Conservation (phyloP, 2,797 vertebrate genomes). For the Myotis daubentonii region DNA sequence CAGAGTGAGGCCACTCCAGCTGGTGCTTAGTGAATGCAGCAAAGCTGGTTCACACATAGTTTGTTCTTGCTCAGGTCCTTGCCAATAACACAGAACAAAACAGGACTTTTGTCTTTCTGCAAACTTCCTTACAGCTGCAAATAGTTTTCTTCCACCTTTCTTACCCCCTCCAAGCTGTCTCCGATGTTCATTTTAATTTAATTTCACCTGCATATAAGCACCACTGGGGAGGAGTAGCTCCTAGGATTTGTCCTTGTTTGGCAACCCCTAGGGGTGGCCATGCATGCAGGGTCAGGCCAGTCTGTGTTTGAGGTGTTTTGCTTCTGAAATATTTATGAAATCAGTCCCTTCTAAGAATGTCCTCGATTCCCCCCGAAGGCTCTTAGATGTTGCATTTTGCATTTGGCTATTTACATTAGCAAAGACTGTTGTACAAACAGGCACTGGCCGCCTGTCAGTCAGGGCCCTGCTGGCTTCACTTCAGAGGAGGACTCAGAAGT, state of each 20-base stretch:
- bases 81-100: neutral
- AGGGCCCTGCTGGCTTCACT: conserved; percentile 66
- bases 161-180: neutral
- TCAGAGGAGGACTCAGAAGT: conserved; percentile 66
- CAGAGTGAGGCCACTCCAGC: neutral
- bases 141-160: neutral
- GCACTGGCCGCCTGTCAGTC: conserved; percentile 30
- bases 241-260: neutral
- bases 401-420: conserved; percentile 72
- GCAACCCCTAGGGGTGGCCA: neutral
- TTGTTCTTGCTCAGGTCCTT: neutral
- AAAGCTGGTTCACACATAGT: fast-evolving
- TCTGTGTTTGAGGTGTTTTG: neutral
- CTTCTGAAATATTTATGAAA: conserved; percentile 70
- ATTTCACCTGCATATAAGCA: neutral
- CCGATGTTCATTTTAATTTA: neutral
- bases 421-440: conserved; percentile 61
- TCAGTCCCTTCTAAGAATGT: conserved; percentile 51
- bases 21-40: neutral
- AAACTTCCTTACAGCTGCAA: neutral
- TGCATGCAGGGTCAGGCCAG: neutral
- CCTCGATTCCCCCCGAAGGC: conserved; percentile 64
- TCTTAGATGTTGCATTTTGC: conserved; percentile 66
- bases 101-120: neutral
- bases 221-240: neutral